Conservation (phyloP, 2,113 vertebrate species). For the Bettongia penicillata region DNA sequence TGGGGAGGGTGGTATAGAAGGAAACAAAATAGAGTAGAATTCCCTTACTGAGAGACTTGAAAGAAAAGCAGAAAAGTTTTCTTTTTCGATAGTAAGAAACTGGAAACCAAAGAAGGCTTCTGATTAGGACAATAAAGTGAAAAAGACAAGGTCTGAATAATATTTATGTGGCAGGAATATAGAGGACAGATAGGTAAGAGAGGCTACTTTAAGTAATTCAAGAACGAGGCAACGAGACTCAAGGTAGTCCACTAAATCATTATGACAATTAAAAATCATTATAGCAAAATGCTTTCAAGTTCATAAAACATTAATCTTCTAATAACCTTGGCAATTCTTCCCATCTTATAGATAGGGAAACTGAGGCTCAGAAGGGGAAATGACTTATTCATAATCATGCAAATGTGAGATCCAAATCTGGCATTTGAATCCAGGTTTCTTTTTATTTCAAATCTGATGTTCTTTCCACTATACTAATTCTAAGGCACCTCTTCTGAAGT, state of each 20-base stretch:
- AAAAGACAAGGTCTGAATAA: neutral
- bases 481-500: neutral
- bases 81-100: neutral
- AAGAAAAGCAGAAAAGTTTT: neutral
- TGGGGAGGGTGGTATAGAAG: rapidly evolving
- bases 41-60: neutral
- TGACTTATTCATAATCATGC: neutral
- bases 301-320: neutral
- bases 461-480: neutral
- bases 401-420: neutral
- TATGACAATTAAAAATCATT: neutral
- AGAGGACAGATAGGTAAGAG: neutral
- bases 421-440: neutral
- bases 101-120: rapidly evolving
- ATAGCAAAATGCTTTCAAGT: neutral
- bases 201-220: neutral
- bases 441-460: neutral
- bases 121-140: neutral
- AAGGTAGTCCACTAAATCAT: neutral
- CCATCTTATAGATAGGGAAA: neutral
- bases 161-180: neutral
- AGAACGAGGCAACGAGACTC: neutral
- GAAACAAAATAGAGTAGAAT: neutral
- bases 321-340: neutral
- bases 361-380: neutral